Conservation (phyloP, 2,888 invertebrate genomes). For the Thalpophila matura region DNA sequence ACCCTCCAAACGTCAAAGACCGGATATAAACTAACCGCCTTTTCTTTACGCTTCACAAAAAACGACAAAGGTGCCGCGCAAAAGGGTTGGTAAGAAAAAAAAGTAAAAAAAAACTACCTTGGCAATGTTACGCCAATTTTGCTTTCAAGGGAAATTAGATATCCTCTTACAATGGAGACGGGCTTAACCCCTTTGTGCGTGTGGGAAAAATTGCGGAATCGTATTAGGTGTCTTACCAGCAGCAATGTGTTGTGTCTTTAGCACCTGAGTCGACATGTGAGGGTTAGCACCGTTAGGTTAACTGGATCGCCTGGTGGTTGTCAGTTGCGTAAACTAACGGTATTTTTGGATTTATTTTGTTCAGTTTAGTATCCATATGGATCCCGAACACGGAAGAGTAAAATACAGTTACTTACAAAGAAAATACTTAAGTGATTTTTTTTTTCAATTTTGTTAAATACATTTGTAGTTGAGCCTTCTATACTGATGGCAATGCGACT, state of each 20-base stretch:
- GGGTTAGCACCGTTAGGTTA: conserved; percentile 56
- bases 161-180: conserved; percentile 85
- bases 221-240: conserved; percentile 70
- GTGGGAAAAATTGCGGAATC: conserved; percentile 84
- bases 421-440: neutral
- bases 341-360: neutral
- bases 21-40: conserved; percentile 91
- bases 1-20: conserved; percentile 86
- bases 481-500: too few relatives aligned
- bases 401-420: neutral
- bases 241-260: conserved; percentile 63
- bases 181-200: conserved; percentile 84
- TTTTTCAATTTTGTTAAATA: neutral
- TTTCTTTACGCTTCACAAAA: conserved; percentile 87
- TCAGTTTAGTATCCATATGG: neutral
- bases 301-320: conserved; percentile 35
- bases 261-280: conserved; percentile 69
- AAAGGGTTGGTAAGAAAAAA: conserved; percentile 83
- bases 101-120: conserved; percentile 73
- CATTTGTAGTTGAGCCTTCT: too few relatives aligned
- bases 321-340: conserved; percentile 44
- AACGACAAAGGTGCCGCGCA: conserved; percentile 81
- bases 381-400: neutral
- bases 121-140: conserved; percentile 90
- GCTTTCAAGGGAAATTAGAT: conserved; percentile 90